Conservation (phyloP, 2,888 invertebrate species). For the Apodemia mormo region DNA sequence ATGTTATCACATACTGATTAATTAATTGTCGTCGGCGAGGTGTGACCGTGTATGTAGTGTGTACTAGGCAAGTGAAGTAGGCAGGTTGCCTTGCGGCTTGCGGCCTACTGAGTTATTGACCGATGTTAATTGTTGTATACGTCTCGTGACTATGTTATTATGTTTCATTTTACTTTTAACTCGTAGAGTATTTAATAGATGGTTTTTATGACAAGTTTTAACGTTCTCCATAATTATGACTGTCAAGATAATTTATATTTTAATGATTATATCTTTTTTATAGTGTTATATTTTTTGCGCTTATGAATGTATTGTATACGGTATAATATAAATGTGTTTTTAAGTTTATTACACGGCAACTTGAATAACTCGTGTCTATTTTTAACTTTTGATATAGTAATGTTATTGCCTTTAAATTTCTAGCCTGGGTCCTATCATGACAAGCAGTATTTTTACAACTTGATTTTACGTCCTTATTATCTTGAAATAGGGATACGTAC, state of each 20-base stretch:
- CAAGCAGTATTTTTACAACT: too few relatives aligned
- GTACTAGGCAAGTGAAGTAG: constrained; percentile 45
- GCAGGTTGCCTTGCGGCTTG: constrained; percentile 49
- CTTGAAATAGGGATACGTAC: too few relatives aligned
- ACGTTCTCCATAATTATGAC: constrained; percentile 2
- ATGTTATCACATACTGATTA: constrained; percentile 71
- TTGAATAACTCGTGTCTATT: neutral
- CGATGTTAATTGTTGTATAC: constrained; percentile 66
- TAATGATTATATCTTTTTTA: constrained; percentile 6
- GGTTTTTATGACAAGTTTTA: constrained; percentile 7
- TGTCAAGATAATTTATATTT: constrained; percentile 7
- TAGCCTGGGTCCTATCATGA: too few relatives aligned
- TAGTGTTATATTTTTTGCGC: neutral
- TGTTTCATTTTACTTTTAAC: constrained; percentile 41
- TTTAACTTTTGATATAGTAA: too few relatives aligned
- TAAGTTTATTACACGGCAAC: neutral
- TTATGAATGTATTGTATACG: neutral
- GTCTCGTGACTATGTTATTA: constrained; percentile 54
- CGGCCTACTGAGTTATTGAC: constrained; percentile 60
- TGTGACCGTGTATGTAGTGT: constrained; percentile 51
- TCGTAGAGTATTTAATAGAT: constrained; percentile 18
- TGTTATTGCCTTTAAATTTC: too few relatives aligned
- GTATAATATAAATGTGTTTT: neutral
- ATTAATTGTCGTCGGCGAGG: constrained; percentile 62
- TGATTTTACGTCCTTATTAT: too few relatives aligned